These are phyloP conservation scores for Calyptomena viridis DNA, from an alignment of 2,113 vertebrate genomes.

Conservation along the genomic window DNA sequence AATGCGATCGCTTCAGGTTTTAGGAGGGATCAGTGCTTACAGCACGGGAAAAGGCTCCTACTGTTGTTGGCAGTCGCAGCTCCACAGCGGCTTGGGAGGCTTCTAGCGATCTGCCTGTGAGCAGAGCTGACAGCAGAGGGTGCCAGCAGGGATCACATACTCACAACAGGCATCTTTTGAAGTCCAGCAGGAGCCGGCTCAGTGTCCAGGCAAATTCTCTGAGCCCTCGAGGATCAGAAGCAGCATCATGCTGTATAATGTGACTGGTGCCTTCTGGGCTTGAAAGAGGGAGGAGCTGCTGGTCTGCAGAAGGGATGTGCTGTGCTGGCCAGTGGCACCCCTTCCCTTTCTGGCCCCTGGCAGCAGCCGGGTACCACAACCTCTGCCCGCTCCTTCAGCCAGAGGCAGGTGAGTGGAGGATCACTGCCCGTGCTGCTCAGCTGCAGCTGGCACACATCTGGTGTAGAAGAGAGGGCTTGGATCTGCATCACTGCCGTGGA, in stretches of 20 bases:
- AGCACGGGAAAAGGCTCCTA: background rate
- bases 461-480: background rate
- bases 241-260: fast-evolving
- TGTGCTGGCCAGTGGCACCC: background rate
- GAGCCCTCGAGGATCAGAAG: background rate
- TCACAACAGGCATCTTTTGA: background rate
- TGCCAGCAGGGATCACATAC: background rate
- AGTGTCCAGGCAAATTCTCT: background rate
- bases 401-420: background rate
- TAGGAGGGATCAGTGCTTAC: slow-evolving; percentile 43
- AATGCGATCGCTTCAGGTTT: slow-evolving; percentile 50
- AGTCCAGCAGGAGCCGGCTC: background rate
- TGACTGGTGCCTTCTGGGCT: background rate
- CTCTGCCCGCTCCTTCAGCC: background rate
- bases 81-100: background rate
- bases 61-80: background rate
- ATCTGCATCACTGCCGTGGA: background rate
- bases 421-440: fast-evolving
- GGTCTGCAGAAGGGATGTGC: background rate
- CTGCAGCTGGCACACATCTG: slow-evolving; percentile 14
- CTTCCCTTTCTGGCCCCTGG: background rate
- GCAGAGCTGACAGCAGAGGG: slow-evolving; percentile 17
- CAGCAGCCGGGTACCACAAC: fast-evolving
- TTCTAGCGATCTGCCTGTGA: background rate
- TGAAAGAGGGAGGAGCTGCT: background rate